These are phyloP conservation scores for Actinopyga echinites DNA, from an alignment of 53 echinoderm and acorn worm genomes.

Conservation along the genomic window DNA sequence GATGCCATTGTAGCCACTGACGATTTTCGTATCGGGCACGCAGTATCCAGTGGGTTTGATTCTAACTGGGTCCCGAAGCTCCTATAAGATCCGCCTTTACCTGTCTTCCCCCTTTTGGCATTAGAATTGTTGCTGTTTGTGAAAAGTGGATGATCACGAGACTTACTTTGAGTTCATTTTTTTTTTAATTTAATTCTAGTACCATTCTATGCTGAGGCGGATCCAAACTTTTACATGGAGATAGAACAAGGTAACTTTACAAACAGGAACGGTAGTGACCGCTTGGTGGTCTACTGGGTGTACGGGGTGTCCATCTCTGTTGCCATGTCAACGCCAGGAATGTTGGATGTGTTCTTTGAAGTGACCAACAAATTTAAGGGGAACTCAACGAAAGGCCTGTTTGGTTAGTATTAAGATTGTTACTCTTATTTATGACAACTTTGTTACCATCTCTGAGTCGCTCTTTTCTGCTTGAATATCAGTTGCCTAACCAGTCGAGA, in stretches of 20 bases:
- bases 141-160: too few relatives aligned
- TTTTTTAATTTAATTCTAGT: neutral
- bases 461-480: too few relatives aligned
- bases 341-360: constrained; percentile 45
- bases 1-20: too few relatives aligned
- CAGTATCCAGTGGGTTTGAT: too few relatives aligned
- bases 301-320: constrained; percentile 43
- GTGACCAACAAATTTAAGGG: constrained; percentile 25
- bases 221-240: constrained; percentile 46
- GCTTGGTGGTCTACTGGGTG: constrained; percentile 41
- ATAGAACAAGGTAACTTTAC: constrained; percentile 23
- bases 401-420: neutral
- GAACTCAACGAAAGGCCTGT: constrained; percentile 41
- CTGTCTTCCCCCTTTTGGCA: too few relatives aligned
- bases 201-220: constrained; percentile 21
- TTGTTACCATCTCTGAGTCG: too few relatives aligned
- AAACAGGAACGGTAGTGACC: constrained; percentile 14
- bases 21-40: too few relatives aligned
- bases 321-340: constrained; percentile 26
- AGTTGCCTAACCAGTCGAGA: too few relatives aligned
- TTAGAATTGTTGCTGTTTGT: too few relatives aligned
- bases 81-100: too few relatives aligned
- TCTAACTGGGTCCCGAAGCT: too few relatives aligned
- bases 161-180: neutral
- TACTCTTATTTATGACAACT: too few relatives aligned